Conservation (phyloP, 2,797 vertebrate species). For the Phoebastria nigripes region DNA sequence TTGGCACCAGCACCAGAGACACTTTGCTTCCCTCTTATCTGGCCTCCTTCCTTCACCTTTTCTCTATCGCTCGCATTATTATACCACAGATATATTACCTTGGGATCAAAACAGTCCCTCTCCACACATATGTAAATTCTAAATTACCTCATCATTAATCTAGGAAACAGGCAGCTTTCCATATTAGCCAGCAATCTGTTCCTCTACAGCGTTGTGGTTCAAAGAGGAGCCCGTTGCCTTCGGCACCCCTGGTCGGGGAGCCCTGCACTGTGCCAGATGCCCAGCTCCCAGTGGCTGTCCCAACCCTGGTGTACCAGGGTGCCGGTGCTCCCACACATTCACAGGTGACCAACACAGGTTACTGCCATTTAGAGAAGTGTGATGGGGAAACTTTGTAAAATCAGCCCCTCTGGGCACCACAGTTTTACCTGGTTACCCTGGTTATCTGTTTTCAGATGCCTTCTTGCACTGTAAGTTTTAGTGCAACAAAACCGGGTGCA, state of each 20-base stretch:
- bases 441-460: background rate
- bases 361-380: background rate
- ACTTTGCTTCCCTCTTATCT: background rate
- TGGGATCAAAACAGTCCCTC: background rate
- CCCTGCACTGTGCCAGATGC: rapidly evolving
- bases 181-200: conserved; percentile 29
- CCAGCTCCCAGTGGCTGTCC: rapidly evolving
- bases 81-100: background rate
- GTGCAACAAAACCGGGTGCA: background rate
- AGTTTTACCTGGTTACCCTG: background rate
- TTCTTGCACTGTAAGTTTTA: background rate
- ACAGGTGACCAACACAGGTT: background rate
- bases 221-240: background rate
- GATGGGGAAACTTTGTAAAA: background rate
- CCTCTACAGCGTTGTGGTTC: background rate
- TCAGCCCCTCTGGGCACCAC: rapidly evolving
- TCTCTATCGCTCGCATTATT: background rate
- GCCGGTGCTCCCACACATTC: background rate
- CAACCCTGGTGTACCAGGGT: background rate
- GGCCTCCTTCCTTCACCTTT: conserved; percentile 33
- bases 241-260: rapidly evolving
- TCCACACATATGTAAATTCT: conserved; percentile 52
- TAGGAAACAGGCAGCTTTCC: conserved; percentile 42
- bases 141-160: conserved; percentile 41
- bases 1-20: background rate